Evolutionary conservation across 2,888 invertebrate species (phyloP).

Genomic region (Acrocyrtus sp.): DNA sequence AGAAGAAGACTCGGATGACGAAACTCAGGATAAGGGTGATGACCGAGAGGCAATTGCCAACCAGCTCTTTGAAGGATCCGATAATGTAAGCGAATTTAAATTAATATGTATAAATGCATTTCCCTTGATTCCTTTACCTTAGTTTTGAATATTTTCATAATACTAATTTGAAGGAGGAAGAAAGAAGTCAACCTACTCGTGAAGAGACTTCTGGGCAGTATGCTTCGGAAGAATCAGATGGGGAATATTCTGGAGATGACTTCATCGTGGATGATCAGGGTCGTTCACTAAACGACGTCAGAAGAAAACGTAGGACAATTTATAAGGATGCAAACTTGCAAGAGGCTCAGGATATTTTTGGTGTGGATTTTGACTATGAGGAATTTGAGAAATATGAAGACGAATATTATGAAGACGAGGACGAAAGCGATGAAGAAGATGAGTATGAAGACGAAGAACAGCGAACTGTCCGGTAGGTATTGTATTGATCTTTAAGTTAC

Average conservation of each 20-base stretch:
- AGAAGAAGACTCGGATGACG: slow-evolving; percentile 92
- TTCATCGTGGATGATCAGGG: slow-evolving; percentile 98
- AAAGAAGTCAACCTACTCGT: slow-evolving; percentile 75
- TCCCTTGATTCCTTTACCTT: no score
- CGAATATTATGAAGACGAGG: slow-evolving; percentile 86
- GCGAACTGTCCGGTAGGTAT: slow-evolving; percentile 65
- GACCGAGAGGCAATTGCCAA: slow-evolving; percentile 90
- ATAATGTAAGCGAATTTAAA: no score
- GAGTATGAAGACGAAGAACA: slow-evolving; percentile 82
- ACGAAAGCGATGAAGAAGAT: slow-evolving; percentile 76
- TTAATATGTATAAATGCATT: no score
- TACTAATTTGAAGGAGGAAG: slow-evolving; percentile 78
- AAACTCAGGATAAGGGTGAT: slow-evolving; percentile 77
- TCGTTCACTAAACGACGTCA: slow-evolving; percentile 83
- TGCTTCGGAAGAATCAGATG: slow-evolving; percentile 81
- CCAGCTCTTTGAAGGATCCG: slow-evolving; percentile 86
- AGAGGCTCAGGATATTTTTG: slow-evolving; percentile 99
- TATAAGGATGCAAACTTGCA: slow-evolving; percentile 93
- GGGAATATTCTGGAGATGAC: slow-evolving; percentile 88
- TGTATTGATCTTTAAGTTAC: neutral
- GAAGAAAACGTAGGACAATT: slow-evolving; percentile 81
- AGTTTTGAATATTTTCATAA: neutral
- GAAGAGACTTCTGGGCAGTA: slow-evolving; percentile 71
- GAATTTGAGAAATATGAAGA: slow-evolving; percentile 89
- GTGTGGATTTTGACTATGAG: slow-evolving; percentile 97